A percentile compares a stretch with the other conserved stretches of the same genome.
Conservation (phyloP, 2,113 vertebrate species). For the Gulo gulo region DNA sequence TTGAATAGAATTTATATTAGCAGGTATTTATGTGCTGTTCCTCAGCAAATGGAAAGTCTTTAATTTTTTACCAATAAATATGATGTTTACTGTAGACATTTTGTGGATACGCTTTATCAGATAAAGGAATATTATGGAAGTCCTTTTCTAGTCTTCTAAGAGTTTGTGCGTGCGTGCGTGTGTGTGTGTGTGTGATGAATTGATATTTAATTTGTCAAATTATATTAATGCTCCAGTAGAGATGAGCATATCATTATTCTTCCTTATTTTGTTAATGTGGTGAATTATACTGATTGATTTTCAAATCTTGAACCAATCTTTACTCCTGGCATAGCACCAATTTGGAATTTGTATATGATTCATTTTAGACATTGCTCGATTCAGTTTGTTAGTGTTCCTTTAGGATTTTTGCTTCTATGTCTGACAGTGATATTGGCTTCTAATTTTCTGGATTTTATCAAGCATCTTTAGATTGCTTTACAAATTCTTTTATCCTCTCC, state of each 20-base stretch:
- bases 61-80: not conserved
- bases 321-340: conserved; percentile 4
- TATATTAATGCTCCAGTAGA: not conserved
- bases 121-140: not conserved
- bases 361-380: not conserved
- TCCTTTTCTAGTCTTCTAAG: not conserved
- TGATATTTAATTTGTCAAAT: conserved; percentile 35
- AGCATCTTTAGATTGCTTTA: conserved; percentile 6
- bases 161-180: not conserved
- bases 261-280: conserved; percentile 11
- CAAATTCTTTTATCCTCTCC: not conserved
- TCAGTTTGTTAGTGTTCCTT: conserved; percentile 1
- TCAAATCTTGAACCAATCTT: conserved; percentile 22
- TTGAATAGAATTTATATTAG: not conserved
- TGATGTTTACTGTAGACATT: not conserved
- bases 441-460: conserved; percentile 16
- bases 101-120: not conserved
- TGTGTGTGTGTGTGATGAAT: not conserved
- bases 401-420: not conserved
- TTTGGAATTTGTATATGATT: not conserved
- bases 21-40: not conserved
- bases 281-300: conserved; percentile 37
- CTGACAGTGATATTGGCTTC: not conserved
- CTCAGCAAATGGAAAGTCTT: not conserved
- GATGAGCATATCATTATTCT: not conserved